Conservation (phyloP, 1,140 invertebrate genomes). For the Steinernema khuongi region DNA sequence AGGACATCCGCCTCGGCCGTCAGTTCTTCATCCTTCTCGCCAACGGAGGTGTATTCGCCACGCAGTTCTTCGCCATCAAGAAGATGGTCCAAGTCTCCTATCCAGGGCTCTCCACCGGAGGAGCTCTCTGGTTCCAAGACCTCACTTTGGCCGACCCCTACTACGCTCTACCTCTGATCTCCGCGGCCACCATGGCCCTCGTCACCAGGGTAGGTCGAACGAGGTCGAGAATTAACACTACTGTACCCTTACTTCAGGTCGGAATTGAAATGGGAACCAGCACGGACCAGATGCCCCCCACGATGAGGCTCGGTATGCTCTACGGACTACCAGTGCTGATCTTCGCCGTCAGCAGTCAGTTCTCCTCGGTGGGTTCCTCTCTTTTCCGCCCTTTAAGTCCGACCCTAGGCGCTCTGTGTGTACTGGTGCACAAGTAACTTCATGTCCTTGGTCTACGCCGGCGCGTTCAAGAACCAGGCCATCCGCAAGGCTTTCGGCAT, state of each 20-base stretch:
- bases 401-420: conserved; percentile 70
- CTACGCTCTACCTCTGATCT: conserved; percentile 78
- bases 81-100: conserved; percentile 40
- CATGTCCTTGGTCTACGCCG: conserved; percentile 78
- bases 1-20: conserved; percentile 45
- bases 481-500: conserved; percentile 76
- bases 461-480: conserved; percentile 70
- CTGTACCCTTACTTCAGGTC: too few species aligned
- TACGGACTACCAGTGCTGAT: conserved; percentile 71
- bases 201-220: conserved; percentile 73
- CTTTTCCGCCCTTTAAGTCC: conserved; percentile 56
- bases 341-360: conserved; percentile 78
- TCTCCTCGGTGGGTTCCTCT: conserved; percentile 68
- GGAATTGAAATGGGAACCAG: conserved; percentile 24
- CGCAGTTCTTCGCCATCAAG: conserved; percentile 57
- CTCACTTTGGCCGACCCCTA: conserved; percentile 82
- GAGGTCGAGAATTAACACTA: too few species aligned
- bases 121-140: conserved; percentile 85
- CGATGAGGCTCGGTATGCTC: conserved; percentile 41
- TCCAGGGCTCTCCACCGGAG: conserved; percentile 73
- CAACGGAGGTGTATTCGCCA: conserved; percentile 51
- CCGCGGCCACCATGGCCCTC: conserved; percentile 71
- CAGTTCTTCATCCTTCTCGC: conserved; percentile 46
- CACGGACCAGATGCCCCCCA: conserved; percentile 40
- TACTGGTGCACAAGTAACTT: conserved; percentile 86